These are phyloP conservation scores for Syrista parreyssii DNA, from an alignment of 2,888 invertebrate species.

Conservation along the genomic window DNA sequence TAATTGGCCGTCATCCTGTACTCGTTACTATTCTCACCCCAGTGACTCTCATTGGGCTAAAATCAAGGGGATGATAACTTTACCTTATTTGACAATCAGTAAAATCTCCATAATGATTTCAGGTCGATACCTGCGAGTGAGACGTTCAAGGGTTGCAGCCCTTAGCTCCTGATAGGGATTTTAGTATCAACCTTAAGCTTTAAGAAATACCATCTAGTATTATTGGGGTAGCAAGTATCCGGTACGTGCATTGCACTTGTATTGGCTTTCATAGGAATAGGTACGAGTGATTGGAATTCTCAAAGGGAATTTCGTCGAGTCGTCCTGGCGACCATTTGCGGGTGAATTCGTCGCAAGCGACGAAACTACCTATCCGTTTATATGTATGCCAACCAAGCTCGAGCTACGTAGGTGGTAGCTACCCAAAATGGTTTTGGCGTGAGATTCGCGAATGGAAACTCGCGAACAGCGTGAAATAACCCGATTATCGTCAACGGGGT, in stretches of 20 bases:
- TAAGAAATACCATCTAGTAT: not conserved
- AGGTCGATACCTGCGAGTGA: not conserved
- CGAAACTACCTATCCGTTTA: not conserved
- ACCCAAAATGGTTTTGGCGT: not conserved
- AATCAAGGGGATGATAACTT: not conserved
- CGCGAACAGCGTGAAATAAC: conserved; percentile 21
- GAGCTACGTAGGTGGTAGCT: not conserved
- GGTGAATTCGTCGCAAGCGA: not conserved
- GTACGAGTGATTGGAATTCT: not conserved
- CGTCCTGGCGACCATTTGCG: not conserved
- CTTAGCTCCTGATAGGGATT: not conserved
- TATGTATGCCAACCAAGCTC: not conserved
- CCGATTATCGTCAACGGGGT: conserved; percentile 18
- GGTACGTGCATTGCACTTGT: not conserved
- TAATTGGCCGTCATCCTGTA: not conserved
- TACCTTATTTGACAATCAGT: not conserved
- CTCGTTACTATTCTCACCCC: not conserved
- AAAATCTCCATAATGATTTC: no score
- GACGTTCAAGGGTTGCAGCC: not conserved
- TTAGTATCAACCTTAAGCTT: not conserved
- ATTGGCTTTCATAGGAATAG: not conserved
- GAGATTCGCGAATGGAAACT: conserved; percentile 12
- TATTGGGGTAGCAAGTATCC: not conserved
- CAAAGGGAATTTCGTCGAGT: not conserved
- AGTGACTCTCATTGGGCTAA: not conserved